phyloP scores from a whole-genome alignment of 1,140 invertebrate genomes.

The Caenorhabditis elegans region DNA sequence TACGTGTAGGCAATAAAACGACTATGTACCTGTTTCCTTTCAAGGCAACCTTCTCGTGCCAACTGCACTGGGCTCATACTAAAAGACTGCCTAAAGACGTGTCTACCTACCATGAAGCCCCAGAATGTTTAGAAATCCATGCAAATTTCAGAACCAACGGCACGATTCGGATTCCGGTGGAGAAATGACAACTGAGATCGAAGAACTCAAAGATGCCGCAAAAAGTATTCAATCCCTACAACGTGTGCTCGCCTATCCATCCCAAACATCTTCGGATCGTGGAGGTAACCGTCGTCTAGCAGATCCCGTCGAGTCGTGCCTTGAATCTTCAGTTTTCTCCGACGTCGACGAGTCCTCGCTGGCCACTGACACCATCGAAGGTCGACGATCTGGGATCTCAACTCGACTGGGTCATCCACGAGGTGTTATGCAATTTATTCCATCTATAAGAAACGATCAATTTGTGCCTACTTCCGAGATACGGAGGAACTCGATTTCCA shows the following conservation, averaged over 20 bases:
- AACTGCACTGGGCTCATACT: too few species aligned
- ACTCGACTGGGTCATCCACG: conserved; percentile 53
- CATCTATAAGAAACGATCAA: conserved; percentile 50
- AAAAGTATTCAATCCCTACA: conserved; percentile 53
- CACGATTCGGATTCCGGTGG: conserved; percentile 36
- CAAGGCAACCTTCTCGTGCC: too few species aligned
- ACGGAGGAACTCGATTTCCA: conserved; percentile 21
- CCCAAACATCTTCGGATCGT: conserved; percentile 31
- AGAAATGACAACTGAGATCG: conserved; percentile 54
- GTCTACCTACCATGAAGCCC: too few species aligned
- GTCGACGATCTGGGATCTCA: conserved; percentile 50
- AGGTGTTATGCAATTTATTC: conserved; percentile 56
- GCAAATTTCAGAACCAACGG: conserved; percentile 5
- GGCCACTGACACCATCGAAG: conserved; percentile 30
- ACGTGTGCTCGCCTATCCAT: conserved; percentile 48
- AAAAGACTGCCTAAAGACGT: too few species aligned
- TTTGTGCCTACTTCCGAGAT: conserved; percentile 35
- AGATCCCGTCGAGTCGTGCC: background rate
- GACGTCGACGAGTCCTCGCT: conserved; percentile 34
- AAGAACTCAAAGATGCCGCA: conserved; percentile 53
- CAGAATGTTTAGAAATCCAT: background rate
- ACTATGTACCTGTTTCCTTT: too few species aligned
- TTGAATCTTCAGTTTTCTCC: conserved; percentile 41
- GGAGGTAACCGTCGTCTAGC: conserved; percentile 3
- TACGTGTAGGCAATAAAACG: too few species aligned